phyloP scores from a whole-genome alignment of 2,888 invertebrate species.

The Myopa testacea region DNA sequence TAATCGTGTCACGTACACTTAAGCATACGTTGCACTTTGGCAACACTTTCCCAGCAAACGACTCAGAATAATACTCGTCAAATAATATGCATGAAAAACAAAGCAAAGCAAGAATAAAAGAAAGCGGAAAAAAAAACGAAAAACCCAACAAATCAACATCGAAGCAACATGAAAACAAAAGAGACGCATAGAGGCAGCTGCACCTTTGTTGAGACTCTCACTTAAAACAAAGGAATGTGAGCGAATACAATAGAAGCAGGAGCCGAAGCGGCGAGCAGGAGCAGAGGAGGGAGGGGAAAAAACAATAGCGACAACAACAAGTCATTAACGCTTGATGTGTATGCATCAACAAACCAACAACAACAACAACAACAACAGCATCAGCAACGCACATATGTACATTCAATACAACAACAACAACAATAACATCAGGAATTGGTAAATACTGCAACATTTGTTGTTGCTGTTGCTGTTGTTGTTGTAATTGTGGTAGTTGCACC shows the following conservation, averaged over 20 bases:
- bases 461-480: background rate
- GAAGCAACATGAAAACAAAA: background rate
- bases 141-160: background rate
- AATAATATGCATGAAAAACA: background rate
- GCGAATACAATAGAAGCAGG: slow-evolving; percentile 36
- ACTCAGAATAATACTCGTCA: background rate
- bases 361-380: slow-evolving; percentile 7
- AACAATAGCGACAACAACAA: slow-evolving; percentile 23
- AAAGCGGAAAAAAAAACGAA: background rate
- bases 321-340: background rate
- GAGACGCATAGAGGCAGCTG: background rate
- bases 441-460: background rate
- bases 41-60: slow-evolving; percentile 8
- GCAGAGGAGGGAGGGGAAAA: background rate
- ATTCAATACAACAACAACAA: background rate
- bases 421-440: background rate
- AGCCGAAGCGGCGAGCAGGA: background rate
- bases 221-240: slow-evolving; percentile 29
- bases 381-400: background rate
- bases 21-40: slow-evolving; percentile 10
- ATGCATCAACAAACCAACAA: slow-evolving; percentile 20
- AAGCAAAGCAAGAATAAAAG: slow-evolving; percentile 30
- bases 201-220: slow-evolving; percentile 3
- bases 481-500: background rate
- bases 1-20: slow-evolving; percentile 7